Percentiles rank a stretch among this genome's conserved stretches.
Conservation (phyloP, 2,113 vertebrate genomes). For the Heterochromis multidens region DNA sequence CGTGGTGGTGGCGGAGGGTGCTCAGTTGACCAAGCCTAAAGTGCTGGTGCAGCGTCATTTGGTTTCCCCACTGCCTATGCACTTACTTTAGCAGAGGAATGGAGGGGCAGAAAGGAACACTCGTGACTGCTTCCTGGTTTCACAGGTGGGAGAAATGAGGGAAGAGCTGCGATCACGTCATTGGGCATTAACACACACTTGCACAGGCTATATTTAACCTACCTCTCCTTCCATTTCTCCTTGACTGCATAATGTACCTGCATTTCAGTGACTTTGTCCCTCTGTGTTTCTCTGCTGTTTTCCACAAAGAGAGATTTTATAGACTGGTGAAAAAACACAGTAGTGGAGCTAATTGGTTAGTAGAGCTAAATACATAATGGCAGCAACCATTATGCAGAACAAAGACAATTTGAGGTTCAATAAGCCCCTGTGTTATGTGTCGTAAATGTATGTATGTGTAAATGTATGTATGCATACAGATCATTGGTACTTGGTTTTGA, state of each 20-base stretch:
- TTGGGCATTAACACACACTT: slow-evolving; percentile 14
- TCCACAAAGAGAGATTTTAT: slow-evolving; percentile 47
- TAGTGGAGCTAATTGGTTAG: slow-evolving; percentile 54
- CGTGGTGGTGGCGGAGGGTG: slow-evolving; percentile 26
- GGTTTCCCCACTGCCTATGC: slow-evolving; percentile 31
- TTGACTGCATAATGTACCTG: slow-evolving; percentile 23
- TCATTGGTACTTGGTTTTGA: slow-evolving; percentile 2
- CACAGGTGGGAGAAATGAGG: slow-evolving; percentile 35
- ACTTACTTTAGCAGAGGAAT: neutral
- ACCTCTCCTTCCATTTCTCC: slow-evolving; percentile 31
- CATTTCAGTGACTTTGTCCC: slow-evolving; percentile 28
- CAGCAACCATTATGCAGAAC: slow-evolving; percentile 56
- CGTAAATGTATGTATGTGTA: neutral
- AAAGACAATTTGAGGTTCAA: slow-evolving; percentile 33
- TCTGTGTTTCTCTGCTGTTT: slow-evolving; percentile 1
- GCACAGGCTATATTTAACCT: slow-evolving; percentile 52
- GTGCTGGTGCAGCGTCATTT: slow-evolving; percentile 66
- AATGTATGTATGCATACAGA: neutral
- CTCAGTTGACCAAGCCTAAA: slow-evolving; percentile 45
- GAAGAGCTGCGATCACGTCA: slow-evolving; percentile 10
- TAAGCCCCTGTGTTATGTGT: neutral
- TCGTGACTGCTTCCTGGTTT: slow-evolving; percentile 37
- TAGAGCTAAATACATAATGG: slow-evolving; percentile 8
- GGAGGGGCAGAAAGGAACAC: neutral
- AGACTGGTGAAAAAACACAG: slow-evolving; percentile 41